Conservation (phyloP, 2,113 vertebrate species). For the Ictidomys tridecemlineatus region DNA sequence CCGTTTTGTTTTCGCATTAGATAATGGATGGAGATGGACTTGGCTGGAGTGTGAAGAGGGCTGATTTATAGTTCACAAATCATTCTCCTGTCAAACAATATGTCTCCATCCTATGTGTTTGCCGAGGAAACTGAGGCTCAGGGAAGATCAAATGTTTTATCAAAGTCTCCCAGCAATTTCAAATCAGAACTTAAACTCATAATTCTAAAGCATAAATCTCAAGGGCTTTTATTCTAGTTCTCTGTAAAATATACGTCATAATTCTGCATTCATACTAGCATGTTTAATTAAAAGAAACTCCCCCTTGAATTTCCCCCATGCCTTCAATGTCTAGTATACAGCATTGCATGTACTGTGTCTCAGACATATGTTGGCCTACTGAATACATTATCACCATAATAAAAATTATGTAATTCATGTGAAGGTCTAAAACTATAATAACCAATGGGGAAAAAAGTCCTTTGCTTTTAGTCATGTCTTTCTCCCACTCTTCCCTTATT, state of each 20-base stretch:
- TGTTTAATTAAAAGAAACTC: background rate
- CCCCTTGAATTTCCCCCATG: background rate
- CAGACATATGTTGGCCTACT: background rate
- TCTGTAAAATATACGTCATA: background rate
- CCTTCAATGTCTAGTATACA: background rate
- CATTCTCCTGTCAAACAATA: background rate
- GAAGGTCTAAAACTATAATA: background rate
- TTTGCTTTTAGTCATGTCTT: background rate
- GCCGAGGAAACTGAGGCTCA: constrained; percentile 23
- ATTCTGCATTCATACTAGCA: background rate
- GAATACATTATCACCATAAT: background rate
- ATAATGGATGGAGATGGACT: background rate
- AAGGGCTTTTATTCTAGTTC: background rate
- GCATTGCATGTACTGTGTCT: background rate
- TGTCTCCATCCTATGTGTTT: background rate
- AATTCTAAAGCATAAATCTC: background rate
- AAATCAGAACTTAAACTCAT: constrained; percentile 2
- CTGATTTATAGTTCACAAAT: background rate
- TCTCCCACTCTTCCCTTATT: background rate
- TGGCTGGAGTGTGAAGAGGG: no score
- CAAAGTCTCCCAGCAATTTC: background rate
- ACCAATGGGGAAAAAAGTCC: background rate
- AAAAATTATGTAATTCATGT: background rate
- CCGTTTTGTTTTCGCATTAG: background rate
- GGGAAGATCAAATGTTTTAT: background rate